Evolutionary conservation across 2,888 invertebrate species (phyloP), one percentile per base, ranked within the genome.

Genomic region (Spilarctia lutea): DNA sequence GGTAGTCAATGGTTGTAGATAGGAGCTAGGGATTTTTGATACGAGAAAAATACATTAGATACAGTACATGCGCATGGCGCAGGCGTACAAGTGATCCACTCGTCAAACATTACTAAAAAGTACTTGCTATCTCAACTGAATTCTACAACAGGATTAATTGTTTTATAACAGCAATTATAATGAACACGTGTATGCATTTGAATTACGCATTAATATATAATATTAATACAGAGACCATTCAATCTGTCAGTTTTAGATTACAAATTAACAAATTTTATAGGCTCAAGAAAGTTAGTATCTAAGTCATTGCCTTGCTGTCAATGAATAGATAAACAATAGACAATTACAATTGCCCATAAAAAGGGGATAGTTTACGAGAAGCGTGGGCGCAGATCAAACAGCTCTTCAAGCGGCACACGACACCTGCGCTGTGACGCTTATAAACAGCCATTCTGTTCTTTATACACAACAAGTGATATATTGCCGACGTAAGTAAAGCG

Each of bases 401-500:
- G 68, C 68, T 71, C 60, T 74, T 74, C 67, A 84, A 82, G 88
- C 89, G 89, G 91, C 86, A 79, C 81, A 80, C 83, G 89, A 89
- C 91, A 91, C 88, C 89, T 91, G 91, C 78, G 77, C 72, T 68
- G 65, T 71, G 76, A 75, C 78, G 78, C 76, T 30, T 27, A 68
- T 76, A 76, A 76, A 76, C 76, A 76, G 71, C 35, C 30, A 65
- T 42, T 48, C 63, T 56, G 39, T 39, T 63, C 60, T 71, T 33
- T 27, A 60, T 18, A 71, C 65, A 65, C 45, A 71, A 20, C n/a
- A 35, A 13, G 39, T 63, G n/a, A 65, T 56, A 60, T 52, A 30
- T 35, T 52, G n/a, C 68, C 48, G 48, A 68, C 13, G 48, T 66
- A 65, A 56, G 39, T 52, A 52, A 52, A 24, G 65, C 18, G 67